Evolutionary conservation across 2,113 vertebrate species (phyloP).

Genomic region (Tinamus guttatus): DNA sequence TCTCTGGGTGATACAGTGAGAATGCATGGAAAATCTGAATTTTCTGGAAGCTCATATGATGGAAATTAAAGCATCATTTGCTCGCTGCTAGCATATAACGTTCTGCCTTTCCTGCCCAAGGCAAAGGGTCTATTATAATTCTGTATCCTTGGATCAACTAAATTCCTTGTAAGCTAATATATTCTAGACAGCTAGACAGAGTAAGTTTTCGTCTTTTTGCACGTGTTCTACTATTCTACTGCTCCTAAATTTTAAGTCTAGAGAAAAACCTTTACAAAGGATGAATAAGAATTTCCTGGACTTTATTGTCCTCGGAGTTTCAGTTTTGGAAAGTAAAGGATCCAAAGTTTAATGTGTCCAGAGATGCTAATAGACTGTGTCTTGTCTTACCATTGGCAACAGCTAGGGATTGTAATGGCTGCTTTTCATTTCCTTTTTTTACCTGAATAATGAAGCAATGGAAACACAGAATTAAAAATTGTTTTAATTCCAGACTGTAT

Average conservation of each 20-base stretch:
- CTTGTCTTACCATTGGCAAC: not conserved
- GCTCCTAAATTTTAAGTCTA: slow-evolving; percentile 20
- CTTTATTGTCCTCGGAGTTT: not conserved
- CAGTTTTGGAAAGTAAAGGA: not conserved
- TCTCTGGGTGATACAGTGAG: not conserved
- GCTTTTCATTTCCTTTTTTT: not conserved
- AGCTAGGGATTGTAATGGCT: not conserved
- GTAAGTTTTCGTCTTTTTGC: not conserved
- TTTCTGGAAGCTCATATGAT: not conserved
- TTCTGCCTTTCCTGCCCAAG: not conserved
- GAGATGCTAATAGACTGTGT: not conserved
- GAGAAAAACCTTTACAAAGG: slow-evolving; percentile 17
- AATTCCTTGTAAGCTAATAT: slow-evolving; percentile 22
- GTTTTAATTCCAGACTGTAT: not conserved
- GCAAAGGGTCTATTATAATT: not conserved
- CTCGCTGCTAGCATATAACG: not conserved
- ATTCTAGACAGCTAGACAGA: slow-evolving; percentile 5
- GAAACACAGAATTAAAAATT: not conserved
- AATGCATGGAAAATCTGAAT: not conserved
- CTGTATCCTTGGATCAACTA: not conserved
- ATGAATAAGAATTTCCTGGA: slow-evolving; percentile 24
- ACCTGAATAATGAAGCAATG: not conserved
- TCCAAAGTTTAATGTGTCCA: not conserved
- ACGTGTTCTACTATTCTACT: slow-evolving; percentile 9
- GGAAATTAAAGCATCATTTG: slow-evolving; percentile 9